Percentiles rank a stretch among this genome's conserved stretches.
Conservation (phyloP, 2,113 vertebrate genomes). For the Marmota flaviventris region DNA sequence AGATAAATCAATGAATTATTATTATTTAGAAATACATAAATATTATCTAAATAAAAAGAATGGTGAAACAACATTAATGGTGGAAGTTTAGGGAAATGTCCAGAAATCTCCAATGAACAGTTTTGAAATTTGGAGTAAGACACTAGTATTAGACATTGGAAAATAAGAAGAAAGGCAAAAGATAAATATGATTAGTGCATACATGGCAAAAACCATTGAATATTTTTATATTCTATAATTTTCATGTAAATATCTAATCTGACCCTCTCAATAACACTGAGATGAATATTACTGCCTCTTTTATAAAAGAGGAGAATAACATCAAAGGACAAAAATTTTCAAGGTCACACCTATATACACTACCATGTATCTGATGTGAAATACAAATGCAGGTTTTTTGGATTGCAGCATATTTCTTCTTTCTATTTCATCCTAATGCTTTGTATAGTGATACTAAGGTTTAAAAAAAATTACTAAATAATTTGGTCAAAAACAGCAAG, state of each 20-base stretch:
- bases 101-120: neutral
- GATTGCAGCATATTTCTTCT: neutral
- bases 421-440: neutral
- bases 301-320: neutral
- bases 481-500: neutral
- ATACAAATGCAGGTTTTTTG: neutral
- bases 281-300: neutral
- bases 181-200: neutral
- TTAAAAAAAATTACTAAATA: neutral
- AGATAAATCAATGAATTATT: neutral
- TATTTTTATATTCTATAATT: neutral
- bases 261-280: neutral
- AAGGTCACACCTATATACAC: neutral
- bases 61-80: neutral
- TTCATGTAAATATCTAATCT: neutral
- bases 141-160: neutral
- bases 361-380: neutral
- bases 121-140: neutral
- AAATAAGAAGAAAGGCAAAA: neutral
- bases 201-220: neutral
- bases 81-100: neutral
- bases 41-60: neutral
- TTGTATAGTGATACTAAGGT: neutral
- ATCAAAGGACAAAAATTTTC: neutral
- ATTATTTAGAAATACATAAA: neutral